Base-by-base conservation (phyloP, 2,888 invertebrate species). In the Cantharis nigra region DNA sequence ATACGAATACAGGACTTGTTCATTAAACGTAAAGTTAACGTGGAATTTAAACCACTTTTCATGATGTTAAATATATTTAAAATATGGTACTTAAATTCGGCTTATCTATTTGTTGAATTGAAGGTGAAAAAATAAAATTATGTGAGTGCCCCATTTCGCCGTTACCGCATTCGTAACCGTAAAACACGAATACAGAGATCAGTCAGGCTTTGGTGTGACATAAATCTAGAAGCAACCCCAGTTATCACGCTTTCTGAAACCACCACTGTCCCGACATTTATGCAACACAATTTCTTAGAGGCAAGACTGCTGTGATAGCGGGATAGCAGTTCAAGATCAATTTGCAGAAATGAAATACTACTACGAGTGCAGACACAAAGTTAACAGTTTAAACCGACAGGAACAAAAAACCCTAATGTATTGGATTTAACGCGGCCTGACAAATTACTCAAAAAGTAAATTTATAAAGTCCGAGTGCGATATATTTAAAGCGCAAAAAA, bases 341-440 rank as follows among this genome's bases (percentile, higher is more conserved):
- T 70, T 65, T 70, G 69, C 73, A 73, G 73, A 75, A 73, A 78
- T 78, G 75, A 75, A 74, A 76, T 65, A 64, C 73, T 65, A 64
- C 73, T 64, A 73, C 63, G 72, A 78, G 70, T 30, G 49, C 70
- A 67, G 73, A 73, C 70, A 70, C 33, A 70, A 70, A 64, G 72
- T 69, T 76, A 67, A 70, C 69, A 49, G 63, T 71, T 28, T 69
- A 64, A 26, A 13, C 65, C 65, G 72, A 71, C 20, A 67, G 72
- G 69, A 78, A 69, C 72, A 30, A 33, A 20, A 69, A 75, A 62
- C 77, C 81, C 84, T 83, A 83, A 85, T 86, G 86, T 86, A 86
- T 86, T 85, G 85, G 86, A 87, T 87, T 87, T 87, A 87, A 84
- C 85, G 85, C 85, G 84, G 84, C 83, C 85, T 87, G 87, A 87